Conservation (phyloP, 2,797 vertebrate genomes). For the Sparus aurata region DNA sequence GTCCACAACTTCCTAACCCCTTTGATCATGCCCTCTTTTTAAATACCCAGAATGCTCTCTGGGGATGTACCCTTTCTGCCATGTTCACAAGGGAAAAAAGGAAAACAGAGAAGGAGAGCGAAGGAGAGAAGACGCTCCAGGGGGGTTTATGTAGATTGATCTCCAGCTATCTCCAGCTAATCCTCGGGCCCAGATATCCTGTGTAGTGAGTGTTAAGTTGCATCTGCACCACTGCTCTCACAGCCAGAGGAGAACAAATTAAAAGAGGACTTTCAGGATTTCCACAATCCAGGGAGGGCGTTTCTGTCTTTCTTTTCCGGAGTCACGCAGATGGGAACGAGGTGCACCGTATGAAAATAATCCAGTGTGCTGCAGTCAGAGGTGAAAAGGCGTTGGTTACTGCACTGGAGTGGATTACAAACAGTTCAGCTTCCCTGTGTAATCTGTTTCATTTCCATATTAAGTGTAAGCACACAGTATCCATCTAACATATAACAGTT, state of each 20-base stretch:
- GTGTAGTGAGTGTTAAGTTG: conserved; percentile 71
- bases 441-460: conserved; percentile 28
- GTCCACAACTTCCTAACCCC: conserved; percentile 66
- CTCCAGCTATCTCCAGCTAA: conserved; percentile 79
- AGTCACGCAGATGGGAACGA: conserved; percentile 14
- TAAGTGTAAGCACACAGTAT: neutral
- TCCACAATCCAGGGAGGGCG: conserved; percentile 42
- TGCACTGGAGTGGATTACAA: conserved; percentile 3
- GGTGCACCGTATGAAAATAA: conserved; percentile 20
- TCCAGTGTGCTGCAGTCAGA: conserved; percentile 27
- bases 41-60: conserved; percentile 77
- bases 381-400: conserved; percentile 15
- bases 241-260: conserved; percentile 52
- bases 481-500: neutral
- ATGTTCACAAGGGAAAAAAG: conserved; percentile 41
- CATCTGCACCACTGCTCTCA: conserved; percentile 69
- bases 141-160: conserved; percentile 83
- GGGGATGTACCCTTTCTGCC: conserved; percentile 65
- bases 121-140: conserved; percentile 64
- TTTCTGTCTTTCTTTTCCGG: conserved; percentile 12
- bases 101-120: conserved; percentile 50
- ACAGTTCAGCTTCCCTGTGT: neutral
- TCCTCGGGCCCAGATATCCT: conserved; percentile 75
- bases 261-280: conserved; percentile 70
- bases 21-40: conserved; percentile 72